A percentile compares a stretch with the other conserved stretches of the same genome.
phyloP scores from a whole-genome alignment of 2,888 invertebrate genomes.

The Eupithecia subumbrata region DNA sequence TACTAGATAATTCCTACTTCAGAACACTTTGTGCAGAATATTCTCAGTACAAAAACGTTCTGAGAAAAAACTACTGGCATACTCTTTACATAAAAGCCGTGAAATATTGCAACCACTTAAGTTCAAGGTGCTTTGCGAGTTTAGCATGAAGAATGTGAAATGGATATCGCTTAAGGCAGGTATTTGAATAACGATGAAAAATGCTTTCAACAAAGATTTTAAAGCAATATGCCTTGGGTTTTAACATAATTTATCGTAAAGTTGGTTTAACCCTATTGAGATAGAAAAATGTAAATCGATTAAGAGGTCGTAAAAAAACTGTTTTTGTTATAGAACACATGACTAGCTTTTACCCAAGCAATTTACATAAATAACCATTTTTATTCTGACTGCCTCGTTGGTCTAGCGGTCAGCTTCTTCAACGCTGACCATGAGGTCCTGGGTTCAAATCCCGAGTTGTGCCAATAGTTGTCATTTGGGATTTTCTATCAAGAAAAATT shows the following conservation, averaged over 20 bases:
- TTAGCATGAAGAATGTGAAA: conserved; percentile 39
- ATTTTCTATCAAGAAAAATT: too few species aligned
- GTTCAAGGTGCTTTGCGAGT: conserved; percentile 34
- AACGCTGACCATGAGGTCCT: too few species aligned
- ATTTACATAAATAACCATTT: too few species aligned
- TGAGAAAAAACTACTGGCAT: not conserved
- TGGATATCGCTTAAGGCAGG: conserved; percentile 32
- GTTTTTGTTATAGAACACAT: too few species aligned
- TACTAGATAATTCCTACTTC: not conserved
- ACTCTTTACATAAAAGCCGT: conserved; percentile 22
- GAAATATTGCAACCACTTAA: conserved; percentile 49
- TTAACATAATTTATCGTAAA: conserved; percentile 4
- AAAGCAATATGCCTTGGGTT: conserved; percentile 11
- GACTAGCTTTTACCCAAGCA: too few species aligned
- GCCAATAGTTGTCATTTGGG: too few species aligned
- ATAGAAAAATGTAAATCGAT: not conserved
- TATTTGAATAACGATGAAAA: conserved; percentile 29
- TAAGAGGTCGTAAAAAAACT: not conserved
- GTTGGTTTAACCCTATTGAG: conserved; percentile 2
- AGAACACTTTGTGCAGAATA: not conserved
- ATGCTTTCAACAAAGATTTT: conserved; percentile 12
- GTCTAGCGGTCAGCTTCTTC: too few species aligned
- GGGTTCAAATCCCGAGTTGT: too few species aligned
- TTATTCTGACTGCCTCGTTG: too few species aligned
- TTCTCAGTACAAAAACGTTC: not conserved